A percentile compares a stretch with the other conserved stretches of the same genome.
phyloP scores from a whole-genome alignment of 2,888 invertebrate genomes.

The Tubulanus polymorphus region DNA sequence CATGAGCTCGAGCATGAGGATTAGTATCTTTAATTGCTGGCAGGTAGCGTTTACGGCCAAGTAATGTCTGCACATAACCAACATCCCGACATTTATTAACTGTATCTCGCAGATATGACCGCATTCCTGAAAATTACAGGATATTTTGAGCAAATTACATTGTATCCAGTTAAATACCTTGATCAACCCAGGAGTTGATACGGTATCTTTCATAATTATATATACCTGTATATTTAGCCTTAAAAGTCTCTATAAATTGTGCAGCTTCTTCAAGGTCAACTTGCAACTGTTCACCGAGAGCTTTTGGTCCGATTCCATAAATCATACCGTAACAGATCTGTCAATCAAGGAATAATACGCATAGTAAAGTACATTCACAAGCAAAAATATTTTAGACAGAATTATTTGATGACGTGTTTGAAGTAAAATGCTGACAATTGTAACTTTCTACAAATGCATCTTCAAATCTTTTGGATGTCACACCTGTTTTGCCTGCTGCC shows the following conservation, averaged over 20 bases:
- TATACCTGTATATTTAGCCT: conserved; percentile 73
- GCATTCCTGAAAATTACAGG: conserved; percentile 56
- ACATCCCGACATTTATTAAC: conserved; percentile 65
- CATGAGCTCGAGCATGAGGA: conserved; percentile 54
- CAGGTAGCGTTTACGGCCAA: conserved; percentile 73
- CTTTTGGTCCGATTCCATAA: conserved; percentile 89
- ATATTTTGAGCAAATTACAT: not conserved
- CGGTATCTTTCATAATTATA: not conserved
- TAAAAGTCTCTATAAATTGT: conserved; percentile 62
- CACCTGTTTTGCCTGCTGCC: conserved; percentile 77
- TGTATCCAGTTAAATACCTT: not conserved
- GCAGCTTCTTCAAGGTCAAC: conserved; percentile 75
- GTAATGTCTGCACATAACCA: conserved; percentile 81
- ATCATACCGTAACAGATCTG: conserved; percentile 94
- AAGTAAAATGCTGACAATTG: too few relatives aligned
- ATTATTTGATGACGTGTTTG: too few relatives aligned
- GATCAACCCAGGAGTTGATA: conserved; percentile 1
- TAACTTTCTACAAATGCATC: not conserved
- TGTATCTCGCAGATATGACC: conserved; percentile 60
- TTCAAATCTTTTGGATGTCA: conserved; percentile 4
- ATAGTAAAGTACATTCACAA: too few relatives aligned
- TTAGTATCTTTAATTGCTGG: conserved; percentile 66
- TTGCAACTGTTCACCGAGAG: conserved; percentile 74
- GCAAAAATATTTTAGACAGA: too few relatives aligned
- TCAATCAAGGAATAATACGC: too few relatives aligned